phyloP scores from a whole-genome alignment of 2,888 invertebrate genomes.

The Acanthoscelides obtectus region DNA sequence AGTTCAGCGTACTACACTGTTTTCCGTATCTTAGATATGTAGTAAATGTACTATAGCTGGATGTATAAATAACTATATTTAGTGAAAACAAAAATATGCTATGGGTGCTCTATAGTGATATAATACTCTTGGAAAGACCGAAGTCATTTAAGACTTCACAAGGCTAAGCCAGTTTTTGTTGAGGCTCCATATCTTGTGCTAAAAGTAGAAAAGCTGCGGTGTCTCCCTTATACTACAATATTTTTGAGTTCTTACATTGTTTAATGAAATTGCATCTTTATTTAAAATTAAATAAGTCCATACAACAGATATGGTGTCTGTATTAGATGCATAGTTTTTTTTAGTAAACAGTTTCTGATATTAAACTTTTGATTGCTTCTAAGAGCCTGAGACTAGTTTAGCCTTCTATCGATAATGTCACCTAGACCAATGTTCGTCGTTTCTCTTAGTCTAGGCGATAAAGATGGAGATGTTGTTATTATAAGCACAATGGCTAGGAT shows the following conservation, averaged over 20 bases:
- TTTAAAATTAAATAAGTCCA: too few relatives aligned
- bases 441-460: not conserved
- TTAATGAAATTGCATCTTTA: too few relatives aligned
- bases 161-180: not conserved
- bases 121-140: not conserved
- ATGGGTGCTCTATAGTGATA: constrained; percentile 15
- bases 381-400: not conserved
- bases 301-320: too few relatives aligned
- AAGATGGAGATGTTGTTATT: not conserved
- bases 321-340: too few relatives aligned
- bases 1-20: not conserved
- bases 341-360: too few relatives aligned
- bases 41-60: constrained; percentile 25
- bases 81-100: constrained; percentile 17
- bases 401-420: not conserved
- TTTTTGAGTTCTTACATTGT: too few relatives aligned
- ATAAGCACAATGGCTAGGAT: not conserved
- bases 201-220: too few relatives aligned
- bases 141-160: not conserved
- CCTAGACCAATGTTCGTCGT: not conserved
- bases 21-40: constrained; percentile 5
- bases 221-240: too few relatives aligned
- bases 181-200: not conserved
- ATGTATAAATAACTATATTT: constrained; percentile 20
- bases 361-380: not conserved